phyloP scores from a whole-genome alignment of 2,113 vertebrate species.

The Epinephelus cyanopodus region DNA sequence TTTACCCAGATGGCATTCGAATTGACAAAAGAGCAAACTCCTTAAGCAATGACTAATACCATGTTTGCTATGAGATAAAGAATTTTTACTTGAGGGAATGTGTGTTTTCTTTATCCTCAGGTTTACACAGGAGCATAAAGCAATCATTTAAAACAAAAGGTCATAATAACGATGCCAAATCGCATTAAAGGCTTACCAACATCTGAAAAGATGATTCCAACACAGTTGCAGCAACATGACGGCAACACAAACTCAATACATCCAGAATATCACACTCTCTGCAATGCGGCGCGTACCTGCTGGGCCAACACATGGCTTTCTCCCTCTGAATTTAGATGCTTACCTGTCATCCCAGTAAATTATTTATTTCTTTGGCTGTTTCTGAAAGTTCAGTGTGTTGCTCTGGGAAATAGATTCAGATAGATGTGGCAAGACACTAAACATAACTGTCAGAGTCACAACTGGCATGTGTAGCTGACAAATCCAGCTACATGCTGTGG shows the following conservation, averaged over 20 bases:
- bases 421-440: not conserved
- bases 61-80: slow-evolving; percentile 38
- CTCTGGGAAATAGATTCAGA: not conserved
- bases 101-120: slow-evolving; percentile 11
- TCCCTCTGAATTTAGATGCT: slow-evolving; percentile 5
- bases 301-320: slow-evolving; percentile 18
- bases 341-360: not conserved
- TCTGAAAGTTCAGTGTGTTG: not conserved
- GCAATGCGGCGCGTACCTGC: not conserved
- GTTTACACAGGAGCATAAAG: slow-evolving; percentile 17
- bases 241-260: not conserved
- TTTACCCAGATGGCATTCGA: slow-evolving; percentile 51
- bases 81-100: slow-evolving; percentile 9
- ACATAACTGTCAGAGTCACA: not conserved
- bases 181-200: slow-evolving; percentile 33
- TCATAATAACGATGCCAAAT: slow-evolving; percentile 34
- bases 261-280: slow-evolving; percentile 4
- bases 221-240: not conserved
- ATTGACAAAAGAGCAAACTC: slow-evolving; percentile 44
- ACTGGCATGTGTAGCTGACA: not conserved
- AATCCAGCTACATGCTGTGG: not conserved
- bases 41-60: slow-evolving; percentile 9
- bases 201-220: slow-evolving; percentile 9
- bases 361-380: not conserved
- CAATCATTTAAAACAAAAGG: slow-evolving; percentile 10